phyloP scores from a whole-genome alignment of 2,888 invertebrate genomes.

The Oegoconia quadripuncta region DNA sequence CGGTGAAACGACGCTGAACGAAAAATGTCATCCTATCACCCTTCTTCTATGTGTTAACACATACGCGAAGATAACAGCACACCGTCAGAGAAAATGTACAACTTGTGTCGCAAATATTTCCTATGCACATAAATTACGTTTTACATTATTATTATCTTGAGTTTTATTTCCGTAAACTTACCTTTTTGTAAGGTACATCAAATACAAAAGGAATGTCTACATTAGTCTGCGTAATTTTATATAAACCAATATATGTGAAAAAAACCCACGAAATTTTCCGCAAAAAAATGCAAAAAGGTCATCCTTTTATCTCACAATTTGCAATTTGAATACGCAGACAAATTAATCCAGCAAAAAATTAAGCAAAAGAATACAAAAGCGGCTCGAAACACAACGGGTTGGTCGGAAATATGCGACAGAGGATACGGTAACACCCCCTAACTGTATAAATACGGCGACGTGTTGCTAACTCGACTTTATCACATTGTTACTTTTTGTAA shows the following conservation, averaged over 20 bases:
- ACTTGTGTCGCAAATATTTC: too few relatives aligned
- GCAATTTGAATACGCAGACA: conserved; percentile 76
- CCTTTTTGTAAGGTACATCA: too few relatives aligned
- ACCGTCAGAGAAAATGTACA: too few relatives aligned
- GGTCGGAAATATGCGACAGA: conserved; percentile 57
- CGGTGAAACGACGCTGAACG: conserved; percentile 49
- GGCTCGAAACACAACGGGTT: conserved; percentile 46
- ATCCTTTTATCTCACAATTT: conserved; percentile 69
- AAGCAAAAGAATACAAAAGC: conserved; percentile 60
- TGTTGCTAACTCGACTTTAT: conserved; percentile 33
- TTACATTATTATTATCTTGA: too few relatives aligned
- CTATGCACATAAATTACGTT: too few relatives aligned
- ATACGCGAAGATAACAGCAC: too few relatives aligned
- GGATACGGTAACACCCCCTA: conserved; percentile 40
- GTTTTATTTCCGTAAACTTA: too few relatives aligned
- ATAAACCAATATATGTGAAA: conserved; percentile 5
- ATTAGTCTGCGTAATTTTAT: conserved; percentile 12
- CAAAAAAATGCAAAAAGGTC: conserved; percentile 55
- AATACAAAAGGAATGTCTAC: too few relatives aligned
- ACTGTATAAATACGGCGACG: conserved; percentile 24
- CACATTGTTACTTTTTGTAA: conserved; percentile 31
- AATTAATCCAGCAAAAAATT: conserved; percentile 71
- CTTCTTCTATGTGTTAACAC: too few relatives aligned
- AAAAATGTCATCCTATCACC: conserved; percentile 58
- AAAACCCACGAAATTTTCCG: conserved; percentile 28